Conservation (phyloP, 2,797 vertebrate genomes). For the Bradypus variegatus region DNA sequence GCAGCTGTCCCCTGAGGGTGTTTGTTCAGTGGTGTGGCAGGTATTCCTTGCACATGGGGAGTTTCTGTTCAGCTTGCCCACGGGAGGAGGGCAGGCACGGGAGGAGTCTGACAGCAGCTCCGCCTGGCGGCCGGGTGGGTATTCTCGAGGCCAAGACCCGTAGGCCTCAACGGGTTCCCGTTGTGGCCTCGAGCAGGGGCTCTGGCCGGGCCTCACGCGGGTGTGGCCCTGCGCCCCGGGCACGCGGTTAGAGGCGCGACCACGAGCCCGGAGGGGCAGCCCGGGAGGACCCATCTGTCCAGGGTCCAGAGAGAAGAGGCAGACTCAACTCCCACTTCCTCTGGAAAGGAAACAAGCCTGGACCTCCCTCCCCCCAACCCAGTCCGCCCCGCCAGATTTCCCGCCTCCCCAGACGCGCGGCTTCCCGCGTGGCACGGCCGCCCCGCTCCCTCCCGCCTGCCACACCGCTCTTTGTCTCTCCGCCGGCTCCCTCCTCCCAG, state of each 20-base stretch:
- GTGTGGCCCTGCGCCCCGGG: background rate
- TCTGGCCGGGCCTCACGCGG: background rate
- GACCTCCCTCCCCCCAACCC: background rate
- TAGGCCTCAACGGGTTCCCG: too few species aligned
- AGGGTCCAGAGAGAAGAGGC: background rate
- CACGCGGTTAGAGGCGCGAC: background rate
- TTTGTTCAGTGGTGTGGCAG: background rate
- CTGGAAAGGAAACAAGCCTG: background rate
- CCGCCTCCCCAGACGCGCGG: background rate
- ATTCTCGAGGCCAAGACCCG: too few species aligned
- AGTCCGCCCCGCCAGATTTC: background rate
- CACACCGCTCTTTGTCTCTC: constrained; percentile 54
- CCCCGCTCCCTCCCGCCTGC: background rate
- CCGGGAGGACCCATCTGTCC: background rate
- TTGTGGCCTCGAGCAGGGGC: background rate
- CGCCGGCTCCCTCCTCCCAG: constrained; percentile 32
- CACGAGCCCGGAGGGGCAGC: background rate
- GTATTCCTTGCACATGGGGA: background rate
- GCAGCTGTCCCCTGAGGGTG: background rate
- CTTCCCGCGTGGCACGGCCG: constrained; percentile 34
- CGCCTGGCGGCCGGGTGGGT: background rate
- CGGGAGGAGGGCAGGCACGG: background rate
- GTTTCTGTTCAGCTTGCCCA: background rate
- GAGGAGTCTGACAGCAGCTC: background rate
- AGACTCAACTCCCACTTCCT: background rate